phyloP scores from a whole-genome alignment of 2,888 invertebrate species.

The Sicus ferrugineus region DNA sequence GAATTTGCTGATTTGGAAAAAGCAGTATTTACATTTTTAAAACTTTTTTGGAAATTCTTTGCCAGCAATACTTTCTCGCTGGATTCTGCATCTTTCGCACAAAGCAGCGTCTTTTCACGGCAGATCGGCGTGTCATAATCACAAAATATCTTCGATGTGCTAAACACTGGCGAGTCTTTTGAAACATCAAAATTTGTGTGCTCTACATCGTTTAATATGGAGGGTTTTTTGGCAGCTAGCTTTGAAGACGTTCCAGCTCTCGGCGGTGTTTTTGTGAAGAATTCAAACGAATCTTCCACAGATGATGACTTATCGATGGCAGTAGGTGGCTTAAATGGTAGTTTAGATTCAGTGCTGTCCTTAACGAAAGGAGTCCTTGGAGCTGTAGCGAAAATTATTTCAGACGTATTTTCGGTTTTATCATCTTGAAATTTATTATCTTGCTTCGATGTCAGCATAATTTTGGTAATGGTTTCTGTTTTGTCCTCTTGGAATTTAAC shows the following conservation, averaged over 20 bases:
- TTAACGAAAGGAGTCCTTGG: slow-evolving; percentile 38
- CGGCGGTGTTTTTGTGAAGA: slow-evolving; percentile 53
- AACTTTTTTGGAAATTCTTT: too few relatives aligned
- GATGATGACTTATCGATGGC: neutral
- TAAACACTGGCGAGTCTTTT: slow-evolving; percentile 34
- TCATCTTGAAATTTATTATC: slow-evolving; percentile 43
- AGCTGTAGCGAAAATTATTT: slow-evolving; percentile 32
- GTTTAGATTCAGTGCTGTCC: slow-evolving; percentile 44
- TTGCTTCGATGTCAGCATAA: slow-evolving; percentile 41
- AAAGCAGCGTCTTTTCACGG: neutral
- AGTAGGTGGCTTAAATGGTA: slow-evolving; percentile 29
- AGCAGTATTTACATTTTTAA: neutral
- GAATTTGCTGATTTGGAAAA: neutral
- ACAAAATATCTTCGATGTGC: slow-evolving; percentile 26
- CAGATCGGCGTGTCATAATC: slow-evolving; percentile 2
- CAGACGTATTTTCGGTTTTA: slow-evolving; percentile 45
- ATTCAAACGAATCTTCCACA: slow-evolving; percentile 49
- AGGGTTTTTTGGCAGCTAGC: neutral
- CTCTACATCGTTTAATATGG: slow-evolving; percentile 11
- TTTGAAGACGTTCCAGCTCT: slow-evolving; percentile 29
- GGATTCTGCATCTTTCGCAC: neutral
- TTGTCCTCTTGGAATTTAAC: slow-evolving; percentile 55
- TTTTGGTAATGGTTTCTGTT: slow-evolving; percentile 56
- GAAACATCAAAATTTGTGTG: slow-evolving; percentile 39
- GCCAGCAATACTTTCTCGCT: neutral